Evolutionary conservation across 2,113 vertebrate species (phyloP).

Genomic region (Crotophaga sulcirostris): DNA sequence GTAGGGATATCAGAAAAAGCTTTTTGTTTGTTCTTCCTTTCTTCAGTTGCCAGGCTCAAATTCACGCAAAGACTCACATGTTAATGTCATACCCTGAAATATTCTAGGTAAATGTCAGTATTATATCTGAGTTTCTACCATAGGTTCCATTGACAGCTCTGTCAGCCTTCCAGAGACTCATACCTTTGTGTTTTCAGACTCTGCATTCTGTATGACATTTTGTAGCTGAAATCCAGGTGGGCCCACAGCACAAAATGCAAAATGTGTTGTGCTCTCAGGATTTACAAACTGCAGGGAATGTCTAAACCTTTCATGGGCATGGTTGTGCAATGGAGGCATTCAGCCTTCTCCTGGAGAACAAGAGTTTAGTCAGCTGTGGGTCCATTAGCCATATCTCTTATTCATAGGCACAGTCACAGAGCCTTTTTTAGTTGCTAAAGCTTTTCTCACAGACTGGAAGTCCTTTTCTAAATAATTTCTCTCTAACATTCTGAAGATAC

Average conservation of each 20-base stretch:
- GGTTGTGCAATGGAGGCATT: background rate
- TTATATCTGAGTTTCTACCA: constrained; percentile 9
- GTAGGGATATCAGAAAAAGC: background rate
- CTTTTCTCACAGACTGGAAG: background rate
- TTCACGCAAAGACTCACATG: background rate
- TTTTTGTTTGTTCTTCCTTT: background rate
- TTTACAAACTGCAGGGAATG: background rate
- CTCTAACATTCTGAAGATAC: background rate
- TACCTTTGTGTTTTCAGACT: background rate
- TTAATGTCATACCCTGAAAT: constrained; percentile 46
- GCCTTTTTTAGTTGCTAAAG: background rate
- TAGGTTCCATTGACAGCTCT: background rate
- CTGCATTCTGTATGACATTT: constrained; percentile 6
- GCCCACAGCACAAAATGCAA: background rate
- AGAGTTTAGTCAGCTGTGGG: background rate
- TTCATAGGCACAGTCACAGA: background rate
- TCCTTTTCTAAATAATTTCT: background rate
- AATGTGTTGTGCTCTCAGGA: constrained; percentile 15
- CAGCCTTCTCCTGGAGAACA: background rate
- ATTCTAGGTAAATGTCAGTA: constrained; percentile 42
- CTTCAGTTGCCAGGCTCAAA: background rate
- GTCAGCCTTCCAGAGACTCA: constrained; percentile 20
- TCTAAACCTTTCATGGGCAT: background rate
- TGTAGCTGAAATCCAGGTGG: background rate
- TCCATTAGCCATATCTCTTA: background rate